Evolutionary conservation across 2,888 invertebrate genomes (phyloP), one percentile per base, ranked within the genome.

Genomic region (Andrena bucephala): DNA sequence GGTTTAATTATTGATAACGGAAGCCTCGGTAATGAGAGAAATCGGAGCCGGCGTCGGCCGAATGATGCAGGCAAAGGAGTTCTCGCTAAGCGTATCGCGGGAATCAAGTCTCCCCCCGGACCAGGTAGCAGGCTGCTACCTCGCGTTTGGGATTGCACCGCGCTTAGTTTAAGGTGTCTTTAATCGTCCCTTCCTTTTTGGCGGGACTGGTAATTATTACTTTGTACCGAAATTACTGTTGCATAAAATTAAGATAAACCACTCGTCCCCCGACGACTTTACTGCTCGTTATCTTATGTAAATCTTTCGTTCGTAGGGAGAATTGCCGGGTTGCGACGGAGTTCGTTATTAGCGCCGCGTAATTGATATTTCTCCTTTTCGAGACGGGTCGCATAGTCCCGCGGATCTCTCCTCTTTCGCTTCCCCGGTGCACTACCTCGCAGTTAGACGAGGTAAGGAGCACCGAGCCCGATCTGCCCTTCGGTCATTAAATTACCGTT

Each of bases 191-290:
- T 48, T 71, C 50, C 79, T 33, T 71, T 71, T 62, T 63, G 27
- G n/a, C 54, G 27, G 60, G 7, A 8, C 54, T 48, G 48, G 33
- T 78, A 80, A 67, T 80, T 71, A 70, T 79, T 77, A 62, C 79
- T 80, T 78, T 54, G 66, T 78, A 78, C 48, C 66, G 67, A 27
- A 50, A 78, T 78, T 71, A 78, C 54, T 24, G 79, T 80, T 80
- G 78, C 71, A 78, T 78, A 78, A 78, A 80, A 78, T 80, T 66
- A 78, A 78, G 78, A 80, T 80, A 77, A 80, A 80, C 79, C 70
- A 78, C 52, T 71, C 63, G 70, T 77, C 50, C 59, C 31, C 48
- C 27, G 52, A 77, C 52, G 66, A 62, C 66, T 71, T 78, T 70
- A 33, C 70, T 20, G 80, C 78, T 62, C 78, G 80, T 80, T 80